Evolutionary conservation across 2,888 invertebrate genomes (phyloP), one percentile per base, ranked within the genome.

Genomic region (Shargacucullia verbasci): DNA sequence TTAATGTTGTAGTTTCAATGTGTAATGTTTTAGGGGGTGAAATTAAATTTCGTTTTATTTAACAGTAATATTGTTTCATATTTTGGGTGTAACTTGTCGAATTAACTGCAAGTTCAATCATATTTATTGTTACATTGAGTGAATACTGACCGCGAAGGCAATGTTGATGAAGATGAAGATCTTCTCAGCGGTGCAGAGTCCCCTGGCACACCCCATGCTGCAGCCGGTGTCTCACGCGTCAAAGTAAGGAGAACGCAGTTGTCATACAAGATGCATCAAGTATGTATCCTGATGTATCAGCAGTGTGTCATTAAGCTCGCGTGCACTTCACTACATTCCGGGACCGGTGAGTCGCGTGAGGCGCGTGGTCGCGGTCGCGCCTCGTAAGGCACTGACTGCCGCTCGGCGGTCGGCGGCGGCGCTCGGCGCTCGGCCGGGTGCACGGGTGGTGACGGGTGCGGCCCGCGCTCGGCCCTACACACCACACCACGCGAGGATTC

Each of bases 151-250:
- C 82, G 93, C 93, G 79, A 94, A 93, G 20, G 90, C 90, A 67
- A 92, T 87, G 85, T 94, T 93, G 86, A 94, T 91, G 84, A 94
- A 92, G 75, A 93, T 85, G 86, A 94, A 93, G 62, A 91, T 82
- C 65, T 88, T 92, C 79, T 92, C 89, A 15, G 89, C 85, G 76
- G 88, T 80, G 83, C 92, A 92, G 71, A 89, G 76, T 10, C 87
- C 86, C 49, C 85, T 76, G 78, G 85, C 79, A 81, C 91, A 90
- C 67, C 82, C 87, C 92, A 91, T 91, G 75, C 49, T 59, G 71
- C 37, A 57, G 58, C 59, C 34, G 50, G 44, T 34, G 54, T 39
- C 13, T 49, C 54, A 31, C 43, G 20, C 15, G 27, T 33, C 29
- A 50, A 29, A 31, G 27, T 20, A 10, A n/a, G 14, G 20, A 6